phyloP scores from a whole-genome alignment of 2,113 vertebrate species.

The Cavia aperea region DNA sequence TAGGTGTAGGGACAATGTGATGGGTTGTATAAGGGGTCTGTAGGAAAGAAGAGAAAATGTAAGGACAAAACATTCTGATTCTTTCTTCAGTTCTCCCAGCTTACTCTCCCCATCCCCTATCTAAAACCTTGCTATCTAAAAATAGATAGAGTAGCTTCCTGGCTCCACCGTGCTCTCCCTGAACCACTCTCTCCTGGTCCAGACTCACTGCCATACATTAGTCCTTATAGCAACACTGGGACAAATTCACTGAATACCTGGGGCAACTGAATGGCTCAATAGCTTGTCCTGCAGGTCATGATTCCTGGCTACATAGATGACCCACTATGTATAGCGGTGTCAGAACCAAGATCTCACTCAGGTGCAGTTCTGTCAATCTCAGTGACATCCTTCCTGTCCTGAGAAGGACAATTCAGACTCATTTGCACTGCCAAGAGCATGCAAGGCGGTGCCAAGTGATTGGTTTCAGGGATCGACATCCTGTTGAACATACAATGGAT shows the following conservation, averaged over 20 bases:
- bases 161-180: not conserved
- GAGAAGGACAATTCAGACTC: not conserved
- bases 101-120: not conserved
- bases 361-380: not conserved
- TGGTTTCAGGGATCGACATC: not conserved
- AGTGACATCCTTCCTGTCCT: not conserved
- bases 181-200: not conserved
- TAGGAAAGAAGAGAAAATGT: not conserved
- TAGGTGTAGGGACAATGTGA: not conserved
- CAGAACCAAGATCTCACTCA: not conserved
- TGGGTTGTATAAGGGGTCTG: not conserved
- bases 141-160: not conserved
- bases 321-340: not conserved
- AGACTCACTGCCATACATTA: not conserved
- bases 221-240: not conserved
- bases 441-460: not conserved
- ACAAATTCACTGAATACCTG: not conserved
- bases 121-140: not conserved
- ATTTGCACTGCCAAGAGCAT: not conserved
- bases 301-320: not conserved
- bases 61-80: not conserved
- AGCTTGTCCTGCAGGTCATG: not conserved
- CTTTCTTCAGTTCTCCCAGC: not conserved
- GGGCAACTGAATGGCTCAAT: not conserved
- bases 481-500: not conserved